These are phyloP conservation scores for Falco novaeseelandiae DNA, from an alignment of 2,797 vertebrate species.

Conservation along the genomic window DNA sequence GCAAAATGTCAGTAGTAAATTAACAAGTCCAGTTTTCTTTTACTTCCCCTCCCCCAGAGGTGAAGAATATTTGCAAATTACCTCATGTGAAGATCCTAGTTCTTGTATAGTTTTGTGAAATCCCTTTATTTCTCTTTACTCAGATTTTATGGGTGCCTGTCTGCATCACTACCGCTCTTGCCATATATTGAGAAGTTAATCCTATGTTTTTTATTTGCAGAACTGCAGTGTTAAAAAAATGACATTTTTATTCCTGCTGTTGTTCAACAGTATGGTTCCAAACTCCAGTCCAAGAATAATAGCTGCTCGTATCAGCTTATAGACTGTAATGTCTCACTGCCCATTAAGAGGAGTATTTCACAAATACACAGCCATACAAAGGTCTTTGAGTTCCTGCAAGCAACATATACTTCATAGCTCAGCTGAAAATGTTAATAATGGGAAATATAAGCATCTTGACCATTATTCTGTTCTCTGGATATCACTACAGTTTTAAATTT, in stretches of 20 bases:
- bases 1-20: neutral
- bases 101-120: neutral
- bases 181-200: neutral
- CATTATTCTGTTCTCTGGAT: neutral
- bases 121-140: neutral
- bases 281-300: neutral
- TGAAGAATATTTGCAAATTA: neutral
- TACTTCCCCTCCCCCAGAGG: neutral
- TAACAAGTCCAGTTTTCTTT: neutral
- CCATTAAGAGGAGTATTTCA: neutral
- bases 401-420: neutral
- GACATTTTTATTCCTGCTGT: neutral
- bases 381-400: neutral
- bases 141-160: neutral
- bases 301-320: neutral
- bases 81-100: neutral
- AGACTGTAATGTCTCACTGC: neutral
- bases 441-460: neutral
- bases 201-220: neutral
- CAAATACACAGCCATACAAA: neutral
- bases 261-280: neutral
- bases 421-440: neutral
- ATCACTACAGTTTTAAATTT: neutral
- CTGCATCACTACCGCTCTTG: neutral
- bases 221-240: neutral